Conservation (phyloP, 2,888 invertebrate species). For the Atherix ibis region DNA sequence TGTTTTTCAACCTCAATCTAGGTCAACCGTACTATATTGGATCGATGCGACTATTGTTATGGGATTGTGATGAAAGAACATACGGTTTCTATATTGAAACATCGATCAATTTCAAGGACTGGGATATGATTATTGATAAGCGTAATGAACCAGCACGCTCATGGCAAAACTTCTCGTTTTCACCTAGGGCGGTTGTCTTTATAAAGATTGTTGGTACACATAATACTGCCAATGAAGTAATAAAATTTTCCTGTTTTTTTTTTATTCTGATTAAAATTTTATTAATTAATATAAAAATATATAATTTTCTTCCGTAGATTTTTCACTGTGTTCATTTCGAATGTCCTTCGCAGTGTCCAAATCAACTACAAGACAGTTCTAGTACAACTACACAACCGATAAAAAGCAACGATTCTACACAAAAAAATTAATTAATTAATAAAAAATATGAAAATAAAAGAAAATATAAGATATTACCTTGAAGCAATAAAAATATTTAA, state of each 20-base stretch:
- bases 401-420: too few relatives aligned
- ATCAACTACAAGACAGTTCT: slow-evolving; percentile 19
- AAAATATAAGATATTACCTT: too few relatives aligned
- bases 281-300: slow-evolving; percentile 4
- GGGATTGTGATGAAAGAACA: slow-evolving; percentile 92
- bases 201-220: slow-evolving; percentile 90
- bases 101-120: slow-evolving; percentile 80
- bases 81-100: slow-evolving; percentile 96
- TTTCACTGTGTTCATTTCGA: slow-evolving; percentile 98
- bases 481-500: too few relatives aligned
- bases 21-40: slow-evolving; percentile 86
- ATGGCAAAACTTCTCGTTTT: slow-evolving; percentile 86
- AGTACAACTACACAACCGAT: too few relatives aligned
- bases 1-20: slow-evolving; percentile 11
- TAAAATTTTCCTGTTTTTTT: too few relatives aligned
- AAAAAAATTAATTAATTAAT: too few relatives aligned
- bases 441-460: too few relatives aligned
- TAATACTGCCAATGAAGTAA: slow-evolving; percentile 92
- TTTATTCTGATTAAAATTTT: not conserved
- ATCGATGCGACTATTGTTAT: slow-evolving; percentile 79
- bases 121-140: slow-evolving; percentile 82
- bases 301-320: slow-evolving; percentile 41
- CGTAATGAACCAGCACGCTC: slow-evolving; percentile 74
- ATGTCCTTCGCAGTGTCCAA: slow-evolving; percentile 59
- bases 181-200: slow-evolving; percentile 74